Evolutionary conservation across 2,113 vertebrate genomes (phyloP).

Genomic region (Alligator sinensis): DNA sequence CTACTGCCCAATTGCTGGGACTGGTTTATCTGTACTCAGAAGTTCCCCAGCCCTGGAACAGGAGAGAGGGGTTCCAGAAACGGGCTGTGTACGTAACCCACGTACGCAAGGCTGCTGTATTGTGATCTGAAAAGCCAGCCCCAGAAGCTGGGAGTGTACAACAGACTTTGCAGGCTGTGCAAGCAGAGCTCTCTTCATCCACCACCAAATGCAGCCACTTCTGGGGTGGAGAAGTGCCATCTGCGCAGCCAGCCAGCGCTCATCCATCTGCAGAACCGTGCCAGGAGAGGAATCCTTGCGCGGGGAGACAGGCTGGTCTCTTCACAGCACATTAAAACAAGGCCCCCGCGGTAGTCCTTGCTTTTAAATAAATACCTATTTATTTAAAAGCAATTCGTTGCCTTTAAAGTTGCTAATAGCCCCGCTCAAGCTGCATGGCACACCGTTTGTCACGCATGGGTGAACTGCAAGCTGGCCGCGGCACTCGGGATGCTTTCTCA

Average conservation of each 20-base stretch:
- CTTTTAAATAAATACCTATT: too few species aligned
- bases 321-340: too few species aligned
- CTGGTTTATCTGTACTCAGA: background rate
- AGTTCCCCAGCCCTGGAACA: background rate
- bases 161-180: accelerated
- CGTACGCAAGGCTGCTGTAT: background rate
- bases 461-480: background rate
- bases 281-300: background rate
- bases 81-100: accelerated
- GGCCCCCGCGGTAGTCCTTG: too few species aligned
- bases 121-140: background rate
- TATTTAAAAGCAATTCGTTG: background rate
- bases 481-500: conserved; percentile 2
- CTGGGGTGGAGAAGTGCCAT: accelerated
- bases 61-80: accelerated
- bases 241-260: accelerated
- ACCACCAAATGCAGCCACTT: accelerated
- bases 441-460: background rate
- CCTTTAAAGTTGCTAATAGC: conserved; percentile 32
- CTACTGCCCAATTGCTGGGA: background rate
- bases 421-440: conserved; percentile 3
- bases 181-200: background rate
- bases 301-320: background rate
- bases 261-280: background rate
- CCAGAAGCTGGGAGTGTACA: accelerated